phyloP scores from a whole-genome alignment of 2,888 invertebrate genomes.

The Trisateles emortualis region DNA sequence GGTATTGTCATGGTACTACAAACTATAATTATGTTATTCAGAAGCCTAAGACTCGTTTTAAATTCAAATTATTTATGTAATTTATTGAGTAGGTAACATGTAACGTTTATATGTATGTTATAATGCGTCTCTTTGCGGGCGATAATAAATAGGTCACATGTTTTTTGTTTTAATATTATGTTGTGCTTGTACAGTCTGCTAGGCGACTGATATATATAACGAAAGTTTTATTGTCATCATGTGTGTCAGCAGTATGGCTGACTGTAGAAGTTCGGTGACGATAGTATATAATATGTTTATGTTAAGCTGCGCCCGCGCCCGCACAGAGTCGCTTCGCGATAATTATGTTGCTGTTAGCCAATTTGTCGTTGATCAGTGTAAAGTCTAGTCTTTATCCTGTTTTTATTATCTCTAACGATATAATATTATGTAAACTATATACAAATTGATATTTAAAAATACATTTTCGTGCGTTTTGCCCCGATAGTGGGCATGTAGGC shows the following conservation, averaged over 20 bases:
- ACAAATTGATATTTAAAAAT: conserved; percentile 82
- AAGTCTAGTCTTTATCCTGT: conserved; percentile 87
- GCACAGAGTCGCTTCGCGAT: conserved; percentile 66
- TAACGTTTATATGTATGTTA: conserved; percentile 69
- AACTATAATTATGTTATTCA: conserved; percentile 66
- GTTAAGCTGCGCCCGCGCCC: conserved; percentile 44
- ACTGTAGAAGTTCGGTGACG: background rate
- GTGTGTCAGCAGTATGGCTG: background rate
- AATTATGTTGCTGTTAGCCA: conserved; percentile 76
- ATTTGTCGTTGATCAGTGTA: conserved; percentile 86
- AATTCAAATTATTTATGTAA: conserved; percentile 86
- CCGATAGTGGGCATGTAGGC: conserved; percentile 71
- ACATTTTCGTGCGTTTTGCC: conserved; percentile 73
- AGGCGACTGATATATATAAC: background rate
- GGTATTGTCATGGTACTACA: conserved; percentile 54
- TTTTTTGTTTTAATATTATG: conserved; percentile 56
- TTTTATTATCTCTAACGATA: conserved; percentile 82
- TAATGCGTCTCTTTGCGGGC: conserved; percentile 61
- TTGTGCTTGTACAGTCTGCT: conserved; percentile 45
- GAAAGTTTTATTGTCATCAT: background rate
- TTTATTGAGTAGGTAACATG: conserved; percentile 82
- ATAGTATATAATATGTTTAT: conserved; percentile 9
- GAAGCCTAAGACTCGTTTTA: conserved; percentile 85
- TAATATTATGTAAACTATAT: conserved; percentile 77
- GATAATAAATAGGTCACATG: conserved; percentile 57